phyloP scores from a whole-genome alignment of 1,140 invertebrate species.

The Hyles vespertilio region DNA sequence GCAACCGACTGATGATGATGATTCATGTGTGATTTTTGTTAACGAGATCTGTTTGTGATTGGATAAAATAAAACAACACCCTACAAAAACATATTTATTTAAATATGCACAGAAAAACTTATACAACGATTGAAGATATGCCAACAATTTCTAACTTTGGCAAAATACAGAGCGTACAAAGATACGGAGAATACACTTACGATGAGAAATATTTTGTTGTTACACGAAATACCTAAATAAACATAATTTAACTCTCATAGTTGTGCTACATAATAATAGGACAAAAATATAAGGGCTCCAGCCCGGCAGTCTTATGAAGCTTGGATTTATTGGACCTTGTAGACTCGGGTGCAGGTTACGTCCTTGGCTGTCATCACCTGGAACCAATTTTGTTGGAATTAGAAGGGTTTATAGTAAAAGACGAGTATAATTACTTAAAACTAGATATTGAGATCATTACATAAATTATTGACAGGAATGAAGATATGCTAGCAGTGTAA shows the following conservation, averaged over 20 bases:
- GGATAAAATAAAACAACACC: constrained; percentile 24
- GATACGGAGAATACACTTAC: constrained; percentile 30
- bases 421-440: no score
- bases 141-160: constrained; percentile 32
- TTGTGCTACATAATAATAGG: constrained; percentile 56
- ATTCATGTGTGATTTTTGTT: no score
- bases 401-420: no score
- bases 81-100: constrained; percentile 54
- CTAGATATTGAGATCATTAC: no score
- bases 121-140: constrained; percentile 45
- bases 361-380: constrained; percentile 83
- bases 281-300: constrained; percentile 38
- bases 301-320: constrained; percentile 53
- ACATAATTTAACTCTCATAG: constrained; percentile 53
- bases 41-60: neutral
- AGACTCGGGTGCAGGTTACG: constrained; percentile 83
- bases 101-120: constrained; percentile 70
- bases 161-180: constrained; percentile 34
- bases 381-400: constrained; percentile 26
- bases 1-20: no score
- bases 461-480: no score
- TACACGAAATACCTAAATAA: constrained; percentile 26
- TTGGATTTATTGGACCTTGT: constrained; percentile 78
- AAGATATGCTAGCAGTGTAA: no score
- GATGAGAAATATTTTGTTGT: constrained; percentile 27